Percentiles rank a stretch among this genome's conserved stretches.
Conservation (phyloP, 2,113 vertebrate genomes). For the Picathartes gymnocephalus region DNA sequence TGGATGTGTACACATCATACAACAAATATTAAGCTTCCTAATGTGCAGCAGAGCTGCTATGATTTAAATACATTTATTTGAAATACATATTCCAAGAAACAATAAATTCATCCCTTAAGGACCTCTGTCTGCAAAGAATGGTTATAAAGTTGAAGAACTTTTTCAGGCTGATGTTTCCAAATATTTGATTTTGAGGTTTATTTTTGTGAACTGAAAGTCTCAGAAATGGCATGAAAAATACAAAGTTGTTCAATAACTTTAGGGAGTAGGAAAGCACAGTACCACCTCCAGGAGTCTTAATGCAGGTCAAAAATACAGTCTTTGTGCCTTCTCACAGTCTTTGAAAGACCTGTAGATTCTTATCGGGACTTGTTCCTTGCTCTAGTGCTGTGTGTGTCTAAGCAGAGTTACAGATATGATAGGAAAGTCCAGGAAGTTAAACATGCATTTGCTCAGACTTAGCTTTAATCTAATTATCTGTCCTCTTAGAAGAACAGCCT, state of each 20-base stretch:
- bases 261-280: not conserved
- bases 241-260: fast-evolving
- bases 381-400: not conserved
- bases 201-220: not conserved
- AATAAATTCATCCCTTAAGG: not conserved
- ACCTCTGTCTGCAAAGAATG: not conserved
- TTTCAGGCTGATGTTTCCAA: not conserved
- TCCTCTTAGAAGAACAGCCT: not conserved
- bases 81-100: not conserved
- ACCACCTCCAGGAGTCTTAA: not conserved
- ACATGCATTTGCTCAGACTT: not conserved
- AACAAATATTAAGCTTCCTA: not conserved
- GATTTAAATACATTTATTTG: not conserved
- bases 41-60: not conserved
- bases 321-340: not conserved
- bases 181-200: not conserved
- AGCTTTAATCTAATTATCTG: not conserved
- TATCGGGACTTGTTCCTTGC: not conserved
- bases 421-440: not conserved
- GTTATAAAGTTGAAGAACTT: not conserved
- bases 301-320: not conserved
- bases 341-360: not conserved
- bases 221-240: not conserved
- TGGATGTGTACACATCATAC: fast-evolving
- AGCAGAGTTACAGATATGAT: not conserved